Percentiles rank a stretch among this genome's conserved stretches.
phyloP scores from a whole-genome alignment of 2,113 vertebrate genomes.

The Clinocottus analis region DNA sequence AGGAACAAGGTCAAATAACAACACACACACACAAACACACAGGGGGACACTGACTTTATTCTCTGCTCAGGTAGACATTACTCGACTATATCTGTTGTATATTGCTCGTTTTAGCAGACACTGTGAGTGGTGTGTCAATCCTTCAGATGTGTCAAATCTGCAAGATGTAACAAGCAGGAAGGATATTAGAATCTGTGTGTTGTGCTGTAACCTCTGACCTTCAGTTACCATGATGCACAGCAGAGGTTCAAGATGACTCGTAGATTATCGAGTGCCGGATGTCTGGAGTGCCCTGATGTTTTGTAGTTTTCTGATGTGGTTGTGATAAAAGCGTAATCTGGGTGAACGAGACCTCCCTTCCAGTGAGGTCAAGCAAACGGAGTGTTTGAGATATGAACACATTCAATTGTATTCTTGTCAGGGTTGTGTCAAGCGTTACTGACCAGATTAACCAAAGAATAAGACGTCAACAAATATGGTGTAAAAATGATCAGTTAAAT shows the following conservation, averaged over 20 bases:
- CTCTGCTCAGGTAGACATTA: not conserved
- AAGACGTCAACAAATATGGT: not conserved
- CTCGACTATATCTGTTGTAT: not conserved
- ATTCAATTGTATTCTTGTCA: slow-evolving; percentile 12
- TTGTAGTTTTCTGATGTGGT: slow-evolving; percentile 32
- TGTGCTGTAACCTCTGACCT: slow-evolving; percentile 35
- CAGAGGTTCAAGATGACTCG: slow-evolving; percentile 27
- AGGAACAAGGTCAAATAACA: not conserved
- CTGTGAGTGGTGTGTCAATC: not conserved
- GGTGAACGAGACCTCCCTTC: not conserved
- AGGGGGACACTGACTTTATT: not conserved
- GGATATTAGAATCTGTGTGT: slow-evolving; percentile 19
- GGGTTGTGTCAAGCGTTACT: not conserved
- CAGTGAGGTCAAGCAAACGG: slow-evolving; percentile 25
- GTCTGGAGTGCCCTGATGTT: slow-evolving; percentile 12
- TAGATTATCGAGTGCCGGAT: slow-evolving; percentile 20
- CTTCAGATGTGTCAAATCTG: not conserved
- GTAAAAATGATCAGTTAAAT: not conserved
- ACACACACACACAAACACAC: too few relatives aligned
- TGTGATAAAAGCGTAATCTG: slow-evolving; percentile 31
- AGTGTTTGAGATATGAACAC: slow-evolving; percentile 16
- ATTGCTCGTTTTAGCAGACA: not conserved
- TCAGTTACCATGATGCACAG: slow-evolving; percentile 17
- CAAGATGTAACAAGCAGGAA: slow-evolving; percentile 2
- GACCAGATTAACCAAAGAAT: not conserved